Base-by-base conservation (phyloP, 2,888 invertebrate species). In the Cenopis cana region DNA sequence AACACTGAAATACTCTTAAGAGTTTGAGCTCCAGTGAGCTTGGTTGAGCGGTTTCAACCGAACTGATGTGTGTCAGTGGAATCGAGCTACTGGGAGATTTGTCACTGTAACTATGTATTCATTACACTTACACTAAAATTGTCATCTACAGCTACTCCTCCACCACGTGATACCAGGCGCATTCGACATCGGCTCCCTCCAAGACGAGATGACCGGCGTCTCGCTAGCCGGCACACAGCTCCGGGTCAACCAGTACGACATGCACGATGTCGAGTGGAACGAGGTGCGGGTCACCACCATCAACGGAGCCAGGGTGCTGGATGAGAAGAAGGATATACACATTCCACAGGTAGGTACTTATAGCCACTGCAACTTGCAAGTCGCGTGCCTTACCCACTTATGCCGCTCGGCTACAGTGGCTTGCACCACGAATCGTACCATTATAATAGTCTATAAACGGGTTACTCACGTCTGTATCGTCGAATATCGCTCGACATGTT, bases 151-250 rank as follows among this genome's bases (percentile, higher is more conserved):
- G 97, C 93, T 98, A 64, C 93, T 98, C 11, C 93, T 97, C 24
- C 98, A 98, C 85, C 98, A 98, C 85, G 97, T 98, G 33, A 97
- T 98, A 77, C 97, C 98, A 0, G 97, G 97, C 36, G 95, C 97
- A 4, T 97, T 98, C 85, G 96, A 96, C 81, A 95, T 97, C 74
- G 95, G 94, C 18, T 94, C 96, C 2, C 91, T 98, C 10, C 97
- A 97, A 85, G 97, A 98, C 79, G 97, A 98, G 94, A 98, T 98
- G 97, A 97, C 97, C 0, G 97, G 97, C 0, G 97, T 98, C 0
- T 97, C 97, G 0, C 93, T 98, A 60, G 97, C 97, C 0, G 97
- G 97, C 71, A 98, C 98, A 0, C 97, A 98, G 85, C 90, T 98
- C 36, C 93, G 98, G 68, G 97, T 98, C 54, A 98, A 98, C 89